A percentile compares a stretch with the other conserved stretches of the same genome.
Conservation (phyloP, 2,113 vertebrate species). For the Equus przewalskii region DNA sequence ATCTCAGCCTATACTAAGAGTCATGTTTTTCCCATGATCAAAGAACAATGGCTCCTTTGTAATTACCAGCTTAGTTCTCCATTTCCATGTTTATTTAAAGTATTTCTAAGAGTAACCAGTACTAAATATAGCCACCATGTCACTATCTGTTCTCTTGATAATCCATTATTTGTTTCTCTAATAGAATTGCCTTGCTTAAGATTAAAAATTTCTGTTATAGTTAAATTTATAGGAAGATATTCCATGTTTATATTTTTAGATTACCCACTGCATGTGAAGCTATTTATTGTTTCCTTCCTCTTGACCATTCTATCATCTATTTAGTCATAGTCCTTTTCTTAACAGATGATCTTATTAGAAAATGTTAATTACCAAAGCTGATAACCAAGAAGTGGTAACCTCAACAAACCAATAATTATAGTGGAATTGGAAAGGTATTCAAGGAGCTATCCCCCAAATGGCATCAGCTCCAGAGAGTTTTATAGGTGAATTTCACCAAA, state of each 20-base stretch:
- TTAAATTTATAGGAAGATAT: not conserved
- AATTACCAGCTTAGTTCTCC: not conserved
- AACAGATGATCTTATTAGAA: not conserved
- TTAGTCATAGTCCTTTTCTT: too few relatives aligned
- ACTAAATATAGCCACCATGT: not conserved
- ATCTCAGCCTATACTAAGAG: too few relatives aligned
- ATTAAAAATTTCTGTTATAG: not conserved
- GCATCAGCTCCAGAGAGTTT: not conserved
- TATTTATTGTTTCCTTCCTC: not conserved
- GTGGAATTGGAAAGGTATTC: not conserved
- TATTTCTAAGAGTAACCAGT: not conserved
- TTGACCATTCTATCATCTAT: not conserved
- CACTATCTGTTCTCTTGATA: not conserved
- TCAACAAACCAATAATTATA: not conserved
- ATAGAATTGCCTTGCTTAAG: not conserved
- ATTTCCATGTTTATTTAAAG: not conserved
- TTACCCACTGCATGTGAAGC: not conserved
- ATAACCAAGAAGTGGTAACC: not conserved
- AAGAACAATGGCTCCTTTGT: not conserved
- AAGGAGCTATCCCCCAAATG: not conserved
- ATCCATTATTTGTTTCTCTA: not conserved
- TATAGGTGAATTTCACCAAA: not conserved
- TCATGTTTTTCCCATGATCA: not conserved
- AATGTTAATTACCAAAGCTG: not conserved
- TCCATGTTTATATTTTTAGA: not conserved